phyloP scores from a whole-genome alignment of 2,113 vertebrate species.

The Sakesphorus luctuosus region DNA sequence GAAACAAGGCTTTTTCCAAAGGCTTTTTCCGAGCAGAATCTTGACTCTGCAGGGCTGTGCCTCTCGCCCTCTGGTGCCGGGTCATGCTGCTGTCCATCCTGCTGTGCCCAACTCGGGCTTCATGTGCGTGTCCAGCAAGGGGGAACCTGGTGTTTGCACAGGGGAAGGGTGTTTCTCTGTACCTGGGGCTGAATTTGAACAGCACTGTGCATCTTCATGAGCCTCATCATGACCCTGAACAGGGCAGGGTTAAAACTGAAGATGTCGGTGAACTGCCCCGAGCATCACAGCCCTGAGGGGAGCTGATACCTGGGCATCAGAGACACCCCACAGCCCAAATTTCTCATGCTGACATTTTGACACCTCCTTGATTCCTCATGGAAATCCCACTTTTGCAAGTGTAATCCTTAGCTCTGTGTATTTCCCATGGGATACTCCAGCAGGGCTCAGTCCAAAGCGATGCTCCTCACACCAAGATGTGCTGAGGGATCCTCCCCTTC shows the following conservation, averaged over 20 bases:
- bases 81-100: neutral
- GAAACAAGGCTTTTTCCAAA: neutral
- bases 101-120: accelerated
- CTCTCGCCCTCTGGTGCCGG: neutral
- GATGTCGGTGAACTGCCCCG: neutral
- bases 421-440: accelerated
- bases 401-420: accelerated
- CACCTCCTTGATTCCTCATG: accelerated
- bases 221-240: neutral
- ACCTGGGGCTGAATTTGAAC: neutral
- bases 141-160: accelerated
- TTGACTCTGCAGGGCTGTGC: neutral
- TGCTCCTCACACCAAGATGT: neutral
- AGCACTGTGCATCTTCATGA: neutral
- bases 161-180: neutral
- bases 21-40: neutral
- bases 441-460: accelerated
- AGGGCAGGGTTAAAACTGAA: neutral
- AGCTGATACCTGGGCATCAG: neutral
- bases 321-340: neutral
- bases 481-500: neutral
- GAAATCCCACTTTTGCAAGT: neutral
- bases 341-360: accelerated
- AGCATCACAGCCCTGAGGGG: too few relatives aligned
- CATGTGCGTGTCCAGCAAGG: accelerated